phyloP scores from a whole-genome alignment of 2,797 vertebrate species.

The Myotis findleyi region DNA sequence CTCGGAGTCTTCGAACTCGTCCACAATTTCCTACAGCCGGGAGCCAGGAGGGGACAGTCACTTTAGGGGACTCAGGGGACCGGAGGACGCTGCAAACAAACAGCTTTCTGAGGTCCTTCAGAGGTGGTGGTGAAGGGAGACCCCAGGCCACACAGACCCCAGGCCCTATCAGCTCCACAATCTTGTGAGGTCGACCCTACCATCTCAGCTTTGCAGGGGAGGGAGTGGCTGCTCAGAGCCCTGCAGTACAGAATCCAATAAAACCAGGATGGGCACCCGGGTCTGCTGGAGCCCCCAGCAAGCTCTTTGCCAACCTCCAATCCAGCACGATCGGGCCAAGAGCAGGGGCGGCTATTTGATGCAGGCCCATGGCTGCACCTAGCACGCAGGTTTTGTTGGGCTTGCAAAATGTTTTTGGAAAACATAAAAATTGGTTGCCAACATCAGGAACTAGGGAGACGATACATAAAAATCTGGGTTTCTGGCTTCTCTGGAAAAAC shows the following conservation, averaged over 20 bases:
- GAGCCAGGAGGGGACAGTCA: neutral
- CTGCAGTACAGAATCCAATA: neutral
- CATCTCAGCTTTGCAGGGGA: neutral
- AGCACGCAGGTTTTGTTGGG: neutral
- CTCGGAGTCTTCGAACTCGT: constrained; percentile 91
- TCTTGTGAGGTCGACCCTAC: neutral
- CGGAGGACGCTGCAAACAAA: neutral
- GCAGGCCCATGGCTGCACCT: neutral
- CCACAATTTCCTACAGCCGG: constrained; percentile 88
- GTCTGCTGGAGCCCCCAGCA: neutral
- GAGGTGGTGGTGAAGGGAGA: neutral
- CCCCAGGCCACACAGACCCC: neutral
- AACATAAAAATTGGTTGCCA: neutral
- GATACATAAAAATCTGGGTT: neutral
- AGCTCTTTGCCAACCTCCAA: neutral
- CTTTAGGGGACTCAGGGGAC: accelerated
- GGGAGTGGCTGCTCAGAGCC: neutral
- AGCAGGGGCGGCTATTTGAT: neutral
- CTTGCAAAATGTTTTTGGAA: neutral
- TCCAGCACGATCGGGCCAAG: neutral
- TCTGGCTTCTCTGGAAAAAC: constrained; percentile 28
- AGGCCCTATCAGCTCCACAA: neutral
- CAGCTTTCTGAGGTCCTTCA: neutral
- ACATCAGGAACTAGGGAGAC: neutral
- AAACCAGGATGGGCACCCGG: neutral